Evolutionary conservation across 2,888 invertebrate species (phyloP), one percentile per base, ranked within the genome.

Genomic region (Colostygia pectinataria): DNA sequence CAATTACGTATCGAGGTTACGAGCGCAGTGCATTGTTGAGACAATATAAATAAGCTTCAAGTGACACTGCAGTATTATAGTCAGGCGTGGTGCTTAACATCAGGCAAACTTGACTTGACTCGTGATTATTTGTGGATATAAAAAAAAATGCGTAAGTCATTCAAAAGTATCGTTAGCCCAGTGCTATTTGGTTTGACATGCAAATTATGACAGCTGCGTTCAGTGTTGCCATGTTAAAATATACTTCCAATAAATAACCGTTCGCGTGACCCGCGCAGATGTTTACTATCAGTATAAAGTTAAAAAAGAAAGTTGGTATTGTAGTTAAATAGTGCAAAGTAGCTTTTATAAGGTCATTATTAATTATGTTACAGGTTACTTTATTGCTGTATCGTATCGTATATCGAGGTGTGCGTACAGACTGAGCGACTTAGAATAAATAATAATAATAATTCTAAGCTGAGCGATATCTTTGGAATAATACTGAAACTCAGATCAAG

Each of bases 221-320:
- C 25, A 32, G 44, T 63, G 60, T 60, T 55, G 46, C 58, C 58
- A 53, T 53, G 51, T 53, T 45, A 59, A 56, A 53, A 51, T 54
- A 53, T 56, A 55, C 55, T 57, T 62, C 49, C 55, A 63, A 66
- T 69, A 65, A 66, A 71, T 60, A 52, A 54, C 23, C 47, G 46
- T 27, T 71, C 55, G 72, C 72, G 70, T 72, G 72, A 69, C 68
- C 54, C 12, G 10, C 49, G 69, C 72, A 72, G 72, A 66, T 72
- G 72, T 64, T 58, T 37, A n/a, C 40, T 68, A 65, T 65, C 65
- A 61, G 61, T 58, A 60, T 34, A 64, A n/a, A 63, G 27, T 41
- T 51, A 28, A 25, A 52, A 52, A 68, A 64, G 63, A 71, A 70
- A 66, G 65, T 61, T 36, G 31, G 31, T 50, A 55, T 47, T 58